Conservation (phyloP, 2,797 vertebrate species). For the Chaetophractus vellerosus region DNA sequence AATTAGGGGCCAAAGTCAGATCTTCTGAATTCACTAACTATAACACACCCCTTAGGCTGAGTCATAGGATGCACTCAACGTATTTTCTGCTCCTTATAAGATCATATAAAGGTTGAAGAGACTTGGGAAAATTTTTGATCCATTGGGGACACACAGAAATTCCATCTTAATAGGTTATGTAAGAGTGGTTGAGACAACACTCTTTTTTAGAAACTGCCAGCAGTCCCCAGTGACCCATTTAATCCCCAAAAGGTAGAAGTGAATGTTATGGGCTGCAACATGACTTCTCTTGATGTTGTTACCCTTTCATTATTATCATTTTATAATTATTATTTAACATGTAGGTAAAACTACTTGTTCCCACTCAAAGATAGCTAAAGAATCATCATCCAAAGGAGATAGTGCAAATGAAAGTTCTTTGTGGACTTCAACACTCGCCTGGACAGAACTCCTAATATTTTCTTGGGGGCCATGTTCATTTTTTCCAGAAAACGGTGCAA, state of each 20-base stretch:
- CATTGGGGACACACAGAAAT: not conserved
- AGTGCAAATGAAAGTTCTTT: not conserved
- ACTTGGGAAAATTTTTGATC: not conserved
- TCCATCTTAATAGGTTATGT: not conserved
- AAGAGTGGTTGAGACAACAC: not conserved
- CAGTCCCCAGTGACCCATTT: not conserved
- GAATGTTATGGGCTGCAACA: not conserved
- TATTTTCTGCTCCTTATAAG: not conserved
- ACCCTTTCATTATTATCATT: conserved; percentile 23
- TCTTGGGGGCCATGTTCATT: not conserved
- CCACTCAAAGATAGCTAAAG: not conserved
- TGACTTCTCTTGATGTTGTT: not conserved
- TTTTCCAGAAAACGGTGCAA: not conserved
- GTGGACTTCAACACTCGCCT: not conserved
- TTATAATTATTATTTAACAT: not conserved
- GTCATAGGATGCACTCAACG: not conserved
- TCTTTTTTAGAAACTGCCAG: conserved; percentile 41
- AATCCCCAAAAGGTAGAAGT: not conserved
- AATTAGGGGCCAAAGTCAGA: not conserved
- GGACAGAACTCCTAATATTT: not conserved
- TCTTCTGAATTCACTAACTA: not conserved
- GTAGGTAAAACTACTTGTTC: not conserved
- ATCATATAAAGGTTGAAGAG: not conserved
- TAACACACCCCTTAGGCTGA: not conserved
- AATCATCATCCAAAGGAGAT: not conserved